phyloP scores from a whole-genome alignment of 2,797 vertebrate species.

The Cossypha polioptera region DNA sequence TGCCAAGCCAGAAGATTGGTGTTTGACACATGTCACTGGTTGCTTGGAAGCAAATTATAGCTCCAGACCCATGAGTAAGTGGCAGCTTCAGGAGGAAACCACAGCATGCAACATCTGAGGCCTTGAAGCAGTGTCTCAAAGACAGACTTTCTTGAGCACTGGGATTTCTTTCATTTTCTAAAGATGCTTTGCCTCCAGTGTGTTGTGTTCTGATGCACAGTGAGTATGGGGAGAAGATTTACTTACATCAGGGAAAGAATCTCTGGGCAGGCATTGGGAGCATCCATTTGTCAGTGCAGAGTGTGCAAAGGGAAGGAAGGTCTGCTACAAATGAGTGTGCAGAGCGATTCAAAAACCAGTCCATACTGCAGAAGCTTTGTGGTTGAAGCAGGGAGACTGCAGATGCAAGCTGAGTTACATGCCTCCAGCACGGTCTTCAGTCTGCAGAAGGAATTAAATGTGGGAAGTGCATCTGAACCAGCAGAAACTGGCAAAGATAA shows the following conservation, averaged over 20 bases:
- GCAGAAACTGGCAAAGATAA: background rate
- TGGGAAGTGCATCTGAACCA: background rate
- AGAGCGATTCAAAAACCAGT: background rate
- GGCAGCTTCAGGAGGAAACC: background rate
- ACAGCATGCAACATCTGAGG: background rate
- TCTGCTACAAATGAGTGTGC: background rate
- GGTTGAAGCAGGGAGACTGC: background rate
- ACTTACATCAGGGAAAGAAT: background rate
- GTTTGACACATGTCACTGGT: background rate
- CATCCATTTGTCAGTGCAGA: background rate
- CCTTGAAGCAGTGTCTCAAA: background rate
- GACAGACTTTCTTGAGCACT: background rate
- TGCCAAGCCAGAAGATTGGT: background rate
- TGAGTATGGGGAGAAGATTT: background rate
- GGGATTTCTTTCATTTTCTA: background rate
- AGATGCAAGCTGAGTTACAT: background rate
- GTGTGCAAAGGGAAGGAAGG: background rate
- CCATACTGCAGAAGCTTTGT: background rate
- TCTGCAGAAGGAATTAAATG: background rate
- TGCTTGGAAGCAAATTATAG: background rate
- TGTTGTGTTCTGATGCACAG: background rate
- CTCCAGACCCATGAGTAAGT: background rate
- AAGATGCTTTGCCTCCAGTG: background rate
- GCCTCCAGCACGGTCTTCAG: background rate
- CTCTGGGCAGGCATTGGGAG: background rate